Evolutionary conservation across 2,888 invertebrate genomes (phyloP), one percentile per base, ranked within the genome.

Genomic region (Linnaemya vulpina): DNA sequence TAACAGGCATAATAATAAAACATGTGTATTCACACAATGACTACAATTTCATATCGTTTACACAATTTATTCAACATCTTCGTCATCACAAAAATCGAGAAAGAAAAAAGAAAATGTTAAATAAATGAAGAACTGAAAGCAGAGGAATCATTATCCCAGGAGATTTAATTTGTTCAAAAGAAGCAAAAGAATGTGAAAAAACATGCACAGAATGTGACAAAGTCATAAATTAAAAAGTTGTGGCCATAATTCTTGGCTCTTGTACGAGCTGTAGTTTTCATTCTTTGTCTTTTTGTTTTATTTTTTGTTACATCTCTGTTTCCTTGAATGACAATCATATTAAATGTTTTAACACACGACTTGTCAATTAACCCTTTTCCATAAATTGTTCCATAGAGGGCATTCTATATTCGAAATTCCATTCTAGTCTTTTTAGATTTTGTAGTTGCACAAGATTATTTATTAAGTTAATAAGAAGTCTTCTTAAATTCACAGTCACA

Each of bases 181-280:
- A 74, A 74, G 62, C 30, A 51, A 17, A 68, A 55, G 63, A 79
- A 73, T 79, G 58, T 60, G 22, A 75, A 58, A 67, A 82, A 76
- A 71, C 71, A 76, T 76, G 71, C 71, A 71, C 76, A 77, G 76
- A 83, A 83, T 83, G 82, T 83, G 82, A 83, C 76, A 77, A 77
- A 83, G 76, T 83, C 71, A 83, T 83, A 83, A 83, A 83, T 83
- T 83, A 83, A 83, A 82, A 73, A 73, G 70, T 51, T 76, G 82
- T 77, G 43, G 82, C 67, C 71, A 83, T 83, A 83, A 83, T 83
- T 83, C 82, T 83, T 83, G 9, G 8, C 30, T 65, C 30, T 53
- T 51, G 22, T 46, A 43, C n/a, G 22, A 62, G 67, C 35, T 55
- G 35, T 35, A 40, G 80, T 49, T 74, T 67, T 51, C 8, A 30